Percentiles rank a stretch among this genome's conserved stretches.
Conservation (phyloP, 2,888 invertebrate species). For the Brachylomia viminalis region DNA sequence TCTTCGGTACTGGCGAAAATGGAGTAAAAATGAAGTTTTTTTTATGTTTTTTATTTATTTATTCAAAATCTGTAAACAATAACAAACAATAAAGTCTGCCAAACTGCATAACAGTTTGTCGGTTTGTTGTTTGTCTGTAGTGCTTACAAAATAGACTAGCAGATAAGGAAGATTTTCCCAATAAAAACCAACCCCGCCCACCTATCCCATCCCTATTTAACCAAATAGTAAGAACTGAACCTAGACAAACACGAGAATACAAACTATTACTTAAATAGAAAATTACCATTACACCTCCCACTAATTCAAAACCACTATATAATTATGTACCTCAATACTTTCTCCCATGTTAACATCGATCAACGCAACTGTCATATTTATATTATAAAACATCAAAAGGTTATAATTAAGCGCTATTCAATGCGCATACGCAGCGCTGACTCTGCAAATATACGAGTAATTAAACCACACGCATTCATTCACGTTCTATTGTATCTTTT, state of each 20-base stretch:
- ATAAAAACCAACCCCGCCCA: too few relatives aligned
- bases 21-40: too few relatives aligned
- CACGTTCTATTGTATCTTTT: conserved; percentile 59
- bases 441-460: conserved; percentile 61
- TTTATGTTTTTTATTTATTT: too few relatives aligned
- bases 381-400: conserved; percentile 55
- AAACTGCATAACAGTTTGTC: too few relatives aligned
- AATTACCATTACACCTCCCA: conserved; percentile 15
- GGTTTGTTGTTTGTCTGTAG: too few relatives aligned
- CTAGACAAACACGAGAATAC: not conserved
- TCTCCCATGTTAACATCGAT: conserved; percentile 49
- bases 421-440: conserved; percentile 58
- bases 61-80: too few relatives aligned
- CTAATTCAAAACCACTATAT: not conserved
- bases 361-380: conserved; percentile 55
- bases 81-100: too few relatives aligned
- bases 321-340: conserved; percentile 38
- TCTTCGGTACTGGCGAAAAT: too few relatives aligned
- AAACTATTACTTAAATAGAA: conserved; percentile 23
- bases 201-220: too few relatives aligned
- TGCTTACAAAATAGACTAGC: not conserved
- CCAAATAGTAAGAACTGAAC: not conserved
- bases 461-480: conserved; percentile 66
- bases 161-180: too few relatives aligned
- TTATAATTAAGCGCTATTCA: conserved; percentile 66